Evolutionary conservation across 2,888 invertebrate species (phyloP), one percentile per base, ranked within the genome.

Genomic region (Achlya flavicornis): DNA sequence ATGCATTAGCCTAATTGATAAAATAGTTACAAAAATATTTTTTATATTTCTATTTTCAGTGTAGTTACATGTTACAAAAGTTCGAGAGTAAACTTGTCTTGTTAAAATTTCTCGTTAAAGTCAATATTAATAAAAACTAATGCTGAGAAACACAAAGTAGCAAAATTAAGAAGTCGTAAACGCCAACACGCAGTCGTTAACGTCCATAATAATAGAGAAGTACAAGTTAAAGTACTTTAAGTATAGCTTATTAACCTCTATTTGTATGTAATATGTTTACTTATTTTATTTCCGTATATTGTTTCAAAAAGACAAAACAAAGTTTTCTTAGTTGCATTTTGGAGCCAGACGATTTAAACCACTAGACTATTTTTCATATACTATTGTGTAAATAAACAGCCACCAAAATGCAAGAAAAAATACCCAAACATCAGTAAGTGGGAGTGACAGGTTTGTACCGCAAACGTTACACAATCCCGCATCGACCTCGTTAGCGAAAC

Each of bases 401-500:
- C n/a, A n/a, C n/a, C n/a, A n/a, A n/a, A n/a, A n/a, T n/a, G n/a
- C n/a, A n/a, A n/a, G n/a, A n/a, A n/a, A n/a, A n/a, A n/a, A n/a
- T n/a, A n/a, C n/a, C n/a, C n/a, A n/a, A n/a, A n/a, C n/a, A n/a
- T n/a, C 46, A n/a, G 46, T 46, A n/a, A 46, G 46, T 46, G 5
- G n/a, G 19, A 53, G 53, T 10, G 53, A 53, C 53, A 10, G 19
- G 3, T 53, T 53, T 19, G n/a, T 8, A 19, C 53, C 19, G 53
- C 16, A 53, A 53, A 53, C 53, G 53, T 53, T 16, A 53, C 16
- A 53, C 53, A 10, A 19, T 1, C 53, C 16, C 53, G 19, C 16
- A 53, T 19, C 53, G 19, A 53, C 46, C 53, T 53, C 53, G 53
- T 53, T 67, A 65, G 66, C 41, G 64, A 33, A 53, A 35, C 53